Base-by-base conservation (phyloP, 2,888 invertebrate species). In the Gortyna flavago region DNA sequence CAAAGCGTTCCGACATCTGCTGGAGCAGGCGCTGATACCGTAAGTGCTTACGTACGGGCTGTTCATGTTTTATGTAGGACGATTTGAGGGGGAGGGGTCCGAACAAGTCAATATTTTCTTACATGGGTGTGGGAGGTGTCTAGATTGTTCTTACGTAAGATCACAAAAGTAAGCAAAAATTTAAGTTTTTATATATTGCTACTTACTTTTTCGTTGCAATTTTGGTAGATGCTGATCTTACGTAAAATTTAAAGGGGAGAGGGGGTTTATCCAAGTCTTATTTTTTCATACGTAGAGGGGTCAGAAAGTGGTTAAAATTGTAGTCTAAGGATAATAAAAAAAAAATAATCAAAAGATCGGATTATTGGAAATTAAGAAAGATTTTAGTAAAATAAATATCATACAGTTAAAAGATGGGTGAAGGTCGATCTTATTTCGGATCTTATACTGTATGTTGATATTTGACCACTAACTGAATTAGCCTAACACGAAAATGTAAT, bases 21-120 rank as follows among this genome's bases (percentile, higher is more conserved):
- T 96, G 8, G 87, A 91, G 29, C 75, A 90, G 25, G 83, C 92
- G 0, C 88, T 96, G 0, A 84, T 94, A 74, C 92, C 92, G 96
- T 69, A 59, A n/a, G 69, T 69, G n/a, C n/a, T 57, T 35, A 35
- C 16, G 2, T 35, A 35, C 16, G 2, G 29, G 7, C 59, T 32
- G 18, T 32, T 61, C 3, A 61, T n/a, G 13, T 57, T 2, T 25
- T 54, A 54, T 2, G 9, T 48, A 7, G 7, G 48, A 48, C 6
- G 18, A 48, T 18, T 18, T 48, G 48, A 21, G 48, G 48, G 48
- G 48, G 21, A 3, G 51, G 51, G 8, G 21, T 51, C 18, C 51
- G 51, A 21, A 21, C 21, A 51, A 25, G 51, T 51, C 2, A 21
- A 0, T 51, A 21, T 51, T 51, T 51, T 51, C 21, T 51, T 21